Evolutionary conservation across 2,888 invertebrate genomes (phyloP).

Genomic region (Eupithecia inturbata): DNA sequence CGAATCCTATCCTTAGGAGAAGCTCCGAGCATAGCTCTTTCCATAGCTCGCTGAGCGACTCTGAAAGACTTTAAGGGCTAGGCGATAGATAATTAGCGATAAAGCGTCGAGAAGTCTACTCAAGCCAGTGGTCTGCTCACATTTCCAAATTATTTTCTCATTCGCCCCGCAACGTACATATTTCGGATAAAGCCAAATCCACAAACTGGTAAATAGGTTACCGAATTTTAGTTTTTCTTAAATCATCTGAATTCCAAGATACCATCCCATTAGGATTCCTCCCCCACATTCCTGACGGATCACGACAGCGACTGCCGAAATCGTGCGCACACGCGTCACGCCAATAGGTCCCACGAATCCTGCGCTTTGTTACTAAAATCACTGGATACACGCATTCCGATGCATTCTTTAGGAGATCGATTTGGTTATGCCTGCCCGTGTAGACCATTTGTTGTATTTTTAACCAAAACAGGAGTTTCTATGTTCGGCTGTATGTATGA

Average conservation of each 20-base stretch:
- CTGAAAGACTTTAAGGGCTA: too few relatives aligned
- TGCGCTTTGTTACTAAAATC: conserved; percentile 37
- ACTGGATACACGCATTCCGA: conserved; percentile 42
- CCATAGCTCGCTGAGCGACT: too few relatives aligned
- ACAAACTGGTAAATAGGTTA: not conserved
- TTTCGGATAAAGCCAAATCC: not conserved
- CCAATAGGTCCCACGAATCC: conserved; percentile 33
- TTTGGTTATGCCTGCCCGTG: conserved; percentile 25
- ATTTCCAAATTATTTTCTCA: not conserved
- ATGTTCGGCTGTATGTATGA: too few relatives aligned
- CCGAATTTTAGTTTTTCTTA: not conserved
- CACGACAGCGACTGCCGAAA: conserved; percentile 57
- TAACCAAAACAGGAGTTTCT: too few relatives aligned
- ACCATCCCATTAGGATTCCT: conserved; percentile 11
- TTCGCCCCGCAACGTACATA: not conserved
- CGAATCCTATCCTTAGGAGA: too few relatives aligned
- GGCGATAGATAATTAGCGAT: too few relatives aligned
- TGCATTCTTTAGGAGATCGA: conserved; percentile 31
- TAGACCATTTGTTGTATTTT: not conserved
- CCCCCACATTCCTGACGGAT: conserved; percentile 37
- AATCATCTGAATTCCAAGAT: conserved; percentile 56
- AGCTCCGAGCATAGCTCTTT: too few relatives aligned
- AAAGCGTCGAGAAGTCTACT: too few relatives aligned
- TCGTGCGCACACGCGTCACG: conserved; percentile 69
- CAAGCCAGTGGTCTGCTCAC: too few relatives aligned